Conservation (phyloP, 2,113 vertebrate species). For the Eira barbara region DNA sequence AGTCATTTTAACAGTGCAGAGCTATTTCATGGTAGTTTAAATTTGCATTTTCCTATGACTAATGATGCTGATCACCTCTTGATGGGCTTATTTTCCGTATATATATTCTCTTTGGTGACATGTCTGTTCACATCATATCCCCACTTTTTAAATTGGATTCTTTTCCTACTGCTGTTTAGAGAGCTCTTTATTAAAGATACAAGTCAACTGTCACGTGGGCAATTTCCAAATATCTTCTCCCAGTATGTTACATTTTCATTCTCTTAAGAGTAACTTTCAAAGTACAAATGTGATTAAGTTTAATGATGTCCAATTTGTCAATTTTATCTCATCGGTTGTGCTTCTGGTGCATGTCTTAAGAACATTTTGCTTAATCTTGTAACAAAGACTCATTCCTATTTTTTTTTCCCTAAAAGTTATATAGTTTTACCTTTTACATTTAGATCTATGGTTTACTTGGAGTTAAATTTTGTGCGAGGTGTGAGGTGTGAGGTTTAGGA, state of each 20-base stretch:
- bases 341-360: background rate
- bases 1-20: background rate
- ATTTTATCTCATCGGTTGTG: background rate
- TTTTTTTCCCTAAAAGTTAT: background rate
- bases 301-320: background rate
- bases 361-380: background rate
- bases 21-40: background rate
- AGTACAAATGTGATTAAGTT: background rate
- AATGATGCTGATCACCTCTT: background rate
- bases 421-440: background rate
- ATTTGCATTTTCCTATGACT: background rate
- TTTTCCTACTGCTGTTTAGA: background rate
- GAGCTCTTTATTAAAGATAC: background rate
- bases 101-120: background rate
- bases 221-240: background rate
- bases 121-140: background rate
- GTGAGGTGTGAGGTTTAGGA: background rate
- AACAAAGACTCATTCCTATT: background rate
- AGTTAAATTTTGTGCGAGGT: background rate
- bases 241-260: background rate
- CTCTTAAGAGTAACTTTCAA: background rate
- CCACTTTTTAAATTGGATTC: background rate
- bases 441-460: background rate
- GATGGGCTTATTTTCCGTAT: background rate
- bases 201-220: background rate